A percentile compares a stretch with the other conserved stretches of the same genome.
Conservation (phyloP, 2,113 vertebrate species). For the Stomatorhinus ivindoensis region DNA sequence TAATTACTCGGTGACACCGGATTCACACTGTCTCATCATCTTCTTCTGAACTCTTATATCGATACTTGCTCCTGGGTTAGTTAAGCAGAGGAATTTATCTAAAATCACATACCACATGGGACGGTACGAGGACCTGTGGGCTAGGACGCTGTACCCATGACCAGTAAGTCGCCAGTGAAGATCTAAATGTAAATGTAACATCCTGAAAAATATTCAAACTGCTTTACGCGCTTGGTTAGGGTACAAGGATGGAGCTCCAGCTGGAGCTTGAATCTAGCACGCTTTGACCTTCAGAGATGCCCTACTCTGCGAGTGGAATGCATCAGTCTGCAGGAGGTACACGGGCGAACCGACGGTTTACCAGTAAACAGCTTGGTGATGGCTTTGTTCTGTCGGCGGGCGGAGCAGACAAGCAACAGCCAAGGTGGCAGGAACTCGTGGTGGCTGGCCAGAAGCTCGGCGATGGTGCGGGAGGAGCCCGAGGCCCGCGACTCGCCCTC, state of each 20-base stretch:
- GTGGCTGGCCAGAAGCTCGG: conserved; percentile 84
- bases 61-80: background rate
- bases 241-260: background rate
- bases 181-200: background rate
- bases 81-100: background rate
- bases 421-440: conserved; percentile 93
- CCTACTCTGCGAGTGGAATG: background rate
- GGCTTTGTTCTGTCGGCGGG: conserved; percentile 88
- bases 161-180: background rate
- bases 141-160: background rate
- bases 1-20: background rate
- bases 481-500: conserved; percentile 73
- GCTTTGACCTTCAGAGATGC: background rate
- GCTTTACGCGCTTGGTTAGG: background rate
- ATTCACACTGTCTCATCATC: background rate
- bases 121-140: background rate
- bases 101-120: background rate
- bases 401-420: conserved; percentile 90
- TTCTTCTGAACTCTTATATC: background rate
- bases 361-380: conserved; percentile 96
- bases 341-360: conserved; percentile 36
- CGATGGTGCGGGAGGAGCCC: conserved; percentile 75
- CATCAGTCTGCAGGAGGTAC: background rate
- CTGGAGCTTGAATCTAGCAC: background rate
- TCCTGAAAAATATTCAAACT: background rate